Base-by-base conservation (phyloP, 1,140 invertebrate genomes). In the Drosophila pectinifera region DNA sequence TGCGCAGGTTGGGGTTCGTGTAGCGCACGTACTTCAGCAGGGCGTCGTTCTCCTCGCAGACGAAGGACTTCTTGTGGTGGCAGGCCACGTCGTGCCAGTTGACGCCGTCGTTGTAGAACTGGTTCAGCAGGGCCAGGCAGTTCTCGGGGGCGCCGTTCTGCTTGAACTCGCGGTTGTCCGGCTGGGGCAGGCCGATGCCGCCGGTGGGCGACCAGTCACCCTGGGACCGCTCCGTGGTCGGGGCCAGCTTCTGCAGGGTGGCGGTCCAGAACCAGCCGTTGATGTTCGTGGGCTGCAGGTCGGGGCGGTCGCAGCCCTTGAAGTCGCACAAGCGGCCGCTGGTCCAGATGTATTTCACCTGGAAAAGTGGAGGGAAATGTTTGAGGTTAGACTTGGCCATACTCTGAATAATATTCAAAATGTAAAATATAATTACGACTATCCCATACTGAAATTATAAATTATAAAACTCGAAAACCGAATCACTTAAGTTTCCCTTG, bases 251-350 rank as follows among this genome's bases (percentile, higher is more conserved):
- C 91, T 96, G 95, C 16, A 96, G 93, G 65, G 95, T 96, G 5
- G 96, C 96, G 14, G 96, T 96, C 96, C 96, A 97, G 94, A 97
- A 97, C 96, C 96, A 97, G 16, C 96, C 96, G 76, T 97, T 97
- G 49, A 96, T 92, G 31, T 95, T 93, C n/a, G 95, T 93, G 10
- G 96, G 96, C 73, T 96, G 94, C 48, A 97, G 93, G 90, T 97
- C 96, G 16, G 96, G 94, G 64, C 96, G 94, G 74, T 96, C 95
- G 80, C 96, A 97, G 43, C 96, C 96, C 90, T 96, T 95, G 94
- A 97, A 97, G 92, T 97, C 96, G 83, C 96, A 97, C 18, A 96
- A 92, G 57, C 96, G 95, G 61, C 96, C 96, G 20, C 96, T 96
- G n/a, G 96, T 97, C 96, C 96, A 97, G 73, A 96, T 96, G 90